Evolutionary conservation across 2,888 invertebrate genomes (phyloP), one percentile per base, ranked within the genome.

Genomic region (Morpho deidamia): DNA sequence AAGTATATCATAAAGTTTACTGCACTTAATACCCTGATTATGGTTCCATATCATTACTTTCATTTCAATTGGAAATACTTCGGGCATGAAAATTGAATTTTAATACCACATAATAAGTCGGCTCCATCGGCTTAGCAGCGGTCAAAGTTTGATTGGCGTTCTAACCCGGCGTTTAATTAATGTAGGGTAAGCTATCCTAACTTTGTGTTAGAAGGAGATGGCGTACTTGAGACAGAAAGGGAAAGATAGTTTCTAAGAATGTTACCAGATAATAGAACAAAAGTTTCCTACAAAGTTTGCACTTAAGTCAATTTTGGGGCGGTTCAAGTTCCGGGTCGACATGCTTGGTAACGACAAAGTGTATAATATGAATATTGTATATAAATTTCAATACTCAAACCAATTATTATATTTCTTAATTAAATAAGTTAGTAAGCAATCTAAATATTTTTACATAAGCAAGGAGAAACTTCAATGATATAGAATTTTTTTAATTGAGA

Each of bases 101-200:
- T 86, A 86, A 87, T 87, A 77, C 82, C 77, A 81, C 81, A 82
- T 87, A 86, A 87, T 86, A 83, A 83, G 83, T 86, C 69, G 78
- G 84, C 79, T 83, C 80, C 78, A 80, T 78, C 79, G 81, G 84
- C 81, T 87, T 85, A 86, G 78, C 73, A 70, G 76, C 76, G 87
- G 84, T 87, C 87, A 87, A 82, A 86, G 80, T 89, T 86, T 88
- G 87, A 88, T 88, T 87, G 86, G 86, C 84, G 80, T 80, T 78
- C 80, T 83, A 84, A 81, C 79, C 81, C 79, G 72, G 74, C 78
- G 76, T 82, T 81, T 87, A 86, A 88, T 88, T 87, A 87, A 87
- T 87, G 82, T 80, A 76, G 73, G 74, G 73, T 74, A 73, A 77
- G 75, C 74, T 74, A 73, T 73, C 76, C 72, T 69, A 74, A 74